phyloP scores from a whole-genome alignment of 2,113 vertebrate genomes.

The Silurus glanis region DNA sequence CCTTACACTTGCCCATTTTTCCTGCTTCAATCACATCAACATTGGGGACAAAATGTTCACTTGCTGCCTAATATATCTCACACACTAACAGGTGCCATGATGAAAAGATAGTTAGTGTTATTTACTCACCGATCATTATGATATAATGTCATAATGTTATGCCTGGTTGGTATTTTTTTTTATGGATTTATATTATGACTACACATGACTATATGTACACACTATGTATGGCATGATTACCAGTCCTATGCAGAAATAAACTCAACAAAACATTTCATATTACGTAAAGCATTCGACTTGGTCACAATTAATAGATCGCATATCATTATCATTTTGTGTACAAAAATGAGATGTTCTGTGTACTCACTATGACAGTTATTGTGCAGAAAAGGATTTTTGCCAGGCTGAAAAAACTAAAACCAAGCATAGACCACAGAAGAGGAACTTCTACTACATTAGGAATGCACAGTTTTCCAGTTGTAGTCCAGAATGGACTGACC shows the following conservation, averaged over 20 bases:
- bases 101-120: too few relatives aligned
- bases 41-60: too few relatives aligned
- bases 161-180: too few relatives aligned
- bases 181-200: not conserved
- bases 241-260: not conserved
- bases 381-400: constrained; percentile 36
- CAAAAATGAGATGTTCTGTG: not conserved
- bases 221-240: not conserved
- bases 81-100: too few relatives aligned
- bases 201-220: not conserved
- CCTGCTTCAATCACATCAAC: too few relatives aligned
- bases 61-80: too few relatives aligned
- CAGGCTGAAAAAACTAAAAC: constrained; percentile 1
- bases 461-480: not conserved
- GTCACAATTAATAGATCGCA: not conserved
- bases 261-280: not conserved
- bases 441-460: constrained; percentile 9
- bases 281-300: not conserved
- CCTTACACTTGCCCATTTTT: too few relatives aligned
- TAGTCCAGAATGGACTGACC: not conserved
- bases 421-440: not conserved
- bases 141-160: too few relatives aligned
- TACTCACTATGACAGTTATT: constrained; percentile 36
- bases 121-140: too few relatives aligned
- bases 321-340: not conserved